Evolutionary conservation across 2,888 invertebrate species (phyloP).

Genomic region (Macropis europaea): DNA sequence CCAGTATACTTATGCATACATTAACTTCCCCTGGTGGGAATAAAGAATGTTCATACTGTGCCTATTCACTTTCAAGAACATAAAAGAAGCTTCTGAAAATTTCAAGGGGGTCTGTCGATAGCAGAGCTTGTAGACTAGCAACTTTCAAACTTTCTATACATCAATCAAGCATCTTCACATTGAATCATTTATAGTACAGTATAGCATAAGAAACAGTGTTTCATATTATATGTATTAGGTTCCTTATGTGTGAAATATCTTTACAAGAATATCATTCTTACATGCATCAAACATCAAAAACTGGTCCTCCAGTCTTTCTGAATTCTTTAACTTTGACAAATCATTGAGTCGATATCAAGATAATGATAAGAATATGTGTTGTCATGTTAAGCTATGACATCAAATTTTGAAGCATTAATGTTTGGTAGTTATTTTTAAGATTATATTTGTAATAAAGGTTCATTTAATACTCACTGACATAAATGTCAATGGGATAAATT

Average conservation of each 20-base stretch:
- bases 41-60: constrained; percentile 60
- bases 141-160: background rate
- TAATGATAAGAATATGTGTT: background rate
- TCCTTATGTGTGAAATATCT: background rate
- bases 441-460: background rate
- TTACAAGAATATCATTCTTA: background rate
- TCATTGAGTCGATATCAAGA: background rate
- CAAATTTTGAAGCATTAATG: background rate
- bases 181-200: background rate
- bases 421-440: background rate
- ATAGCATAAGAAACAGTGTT: background rate
- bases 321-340: background rate
- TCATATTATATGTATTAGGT: background rate
- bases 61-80: constrained; percentile 63
- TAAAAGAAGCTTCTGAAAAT: constrained; percentile 57
- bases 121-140: constrained; percentile 11
- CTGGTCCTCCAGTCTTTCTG: background rate
- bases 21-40: constrained; percentile 68
- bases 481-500: background rate
- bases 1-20: constrained; percentile 75
- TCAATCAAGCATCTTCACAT: background rate
- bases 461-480: background rate
- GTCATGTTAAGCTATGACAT: background rate
- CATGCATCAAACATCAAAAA: background rate
- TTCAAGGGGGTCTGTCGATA: constrained; percentile 43